Evolutionary conservation across 2,113 vertebrate genomes (phyloP).

Genomic region (Brienomyrus longianalis): DNA sequence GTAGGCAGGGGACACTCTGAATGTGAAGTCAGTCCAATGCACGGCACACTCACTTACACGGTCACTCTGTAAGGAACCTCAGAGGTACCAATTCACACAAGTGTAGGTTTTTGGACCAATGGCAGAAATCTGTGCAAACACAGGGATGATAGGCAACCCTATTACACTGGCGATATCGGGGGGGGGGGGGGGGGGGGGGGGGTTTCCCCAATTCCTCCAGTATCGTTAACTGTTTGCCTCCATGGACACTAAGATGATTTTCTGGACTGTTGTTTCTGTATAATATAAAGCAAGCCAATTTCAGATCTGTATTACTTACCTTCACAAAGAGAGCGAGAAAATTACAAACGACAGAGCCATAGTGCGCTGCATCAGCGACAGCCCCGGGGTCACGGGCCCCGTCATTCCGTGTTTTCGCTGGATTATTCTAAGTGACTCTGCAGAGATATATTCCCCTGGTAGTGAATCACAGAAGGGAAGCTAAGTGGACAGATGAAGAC

Average conservation of each 20-base stretch:
- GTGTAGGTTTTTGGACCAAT: not conserved
- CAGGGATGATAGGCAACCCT: not conserved
- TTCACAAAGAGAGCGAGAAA: not conserved
- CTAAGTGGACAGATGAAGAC: slow-evolving; percentile 40
- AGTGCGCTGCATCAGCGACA: not conserved
- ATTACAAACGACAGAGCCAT: not conserved
- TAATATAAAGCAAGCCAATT: not conserved
- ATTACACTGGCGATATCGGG: not conserved
- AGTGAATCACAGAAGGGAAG: slow-evolving; percentile 22
- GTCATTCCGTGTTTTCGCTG: not conserved
- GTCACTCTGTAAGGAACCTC: not conserved
- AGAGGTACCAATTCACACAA: not conserved
- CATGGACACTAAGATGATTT: not conserved
- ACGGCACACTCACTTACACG: not conserved
- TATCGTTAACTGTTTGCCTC: not conserved
- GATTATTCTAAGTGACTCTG: slow-evolving; percentile 13
- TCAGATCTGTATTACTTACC: not conserved
- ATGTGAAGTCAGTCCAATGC: not conserved
- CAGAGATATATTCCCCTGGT: slow-evolving; percentile 34
- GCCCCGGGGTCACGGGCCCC: not conserved
- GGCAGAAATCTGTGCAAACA: not conserved
- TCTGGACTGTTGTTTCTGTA: not conserved
- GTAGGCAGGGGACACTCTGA: not conserved
- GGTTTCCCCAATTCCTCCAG: not conserved
- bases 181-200: too few species aligned